These are phyloP conservation scores for Meteorus cinctellus DNA, from an alignment of 2,888 invertebrate species.

Conservation along the genomic window DNA sequence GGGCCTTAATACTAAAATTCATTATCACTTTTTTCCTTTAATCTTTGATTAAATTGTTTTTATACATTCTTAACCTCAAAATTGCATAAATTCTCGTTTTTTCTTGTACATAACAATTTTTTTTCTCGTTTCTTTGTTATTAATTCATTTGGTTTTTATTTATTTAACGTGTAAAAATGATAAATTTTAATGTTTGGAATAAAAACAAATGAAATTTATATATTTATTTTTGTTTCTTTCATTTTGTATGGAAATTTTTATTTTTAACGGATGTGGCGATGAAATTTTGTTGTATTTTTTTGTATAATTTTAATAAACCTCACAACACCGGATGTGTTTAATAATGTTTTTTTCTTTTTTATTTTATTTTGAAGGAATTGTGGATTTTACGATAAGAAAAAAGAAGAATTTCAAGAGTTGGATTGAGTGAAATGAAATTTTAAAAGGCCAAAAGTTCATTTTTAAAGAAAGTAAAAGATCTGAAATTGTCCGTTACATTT, in stretches of 20 bases:
- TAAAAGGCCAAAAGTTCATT: background rate
- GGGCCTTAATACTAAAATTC: background rate
- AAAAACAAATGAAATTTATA: constrained; percentile 44
- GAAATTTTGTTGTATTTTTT: too few relatives aligned
- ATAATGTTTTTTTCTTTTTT: too few relatives aligned
- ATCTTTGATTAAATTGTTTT: background rate
- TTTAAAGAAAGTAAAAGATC: background rate
- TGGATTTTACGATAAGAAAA: too few relatives aligned
- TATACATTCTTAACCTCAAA: background rate
- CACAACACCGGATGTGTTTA: too few relatives aligned
- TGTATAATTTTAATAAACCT: too few relatives aligned
- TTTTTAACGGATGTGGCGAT: background rate
- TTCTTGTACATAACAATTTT: too few relatives aligned
- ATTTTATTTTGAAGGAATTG: too few relatives aligned
- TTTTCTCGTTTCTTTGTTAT: too few relatives aligned
- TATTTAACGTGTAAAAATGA: too few relatives aligned
- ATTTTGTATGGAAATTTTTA: background rate
- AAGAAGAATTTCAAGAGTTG: too few relatives aligned
- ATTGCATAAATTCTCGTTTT: background rate
- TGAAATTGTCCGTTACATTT: background rate
- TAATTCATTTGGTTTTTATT: too few relatives aligned
- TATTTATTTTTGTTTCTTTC: background rate
- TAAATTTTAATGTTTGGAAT: too few relatives aligned
- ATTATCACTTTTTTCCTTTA: background rate
- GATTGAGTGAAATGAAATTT: background rate